phyloP scores from a whole-genome alignment of 2,888 invertebrate genomes.

The Cyclophora punctaria region DNA sequence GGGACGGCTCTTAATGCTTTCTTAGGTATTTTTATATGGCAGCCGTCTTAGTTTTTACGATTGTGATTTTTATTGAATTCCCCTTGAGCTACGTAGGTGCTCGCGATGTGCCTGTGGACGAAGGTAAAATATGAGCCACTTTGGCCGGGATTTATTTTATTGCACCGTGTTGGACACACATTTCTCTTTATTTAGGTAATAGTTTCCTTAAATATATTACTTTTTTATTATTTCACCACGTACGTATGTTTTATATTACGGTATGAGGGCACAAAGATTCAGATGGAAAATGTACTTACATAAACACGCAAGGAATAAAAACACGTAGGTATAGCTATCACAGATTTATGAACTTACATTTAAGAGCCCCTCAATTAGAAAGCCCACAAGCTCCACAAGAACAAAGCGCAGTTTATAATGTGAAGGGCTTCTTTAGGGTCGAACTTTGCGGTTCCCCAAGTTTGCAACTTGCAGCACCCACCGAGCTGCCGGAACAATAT shows the following conservation, averaged over 20 bases:
- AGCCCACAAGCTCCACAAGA: conserved; percentile 22
- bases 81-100: conserved; percentile 42
- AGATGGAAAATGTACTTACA: too few relatives aligned
- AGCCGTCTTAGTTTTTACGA: conserved; percentile 70
- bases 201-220: conserved; percentile 14
- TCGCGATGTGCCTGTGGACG: conserved; percentile 50
- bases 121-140: conserved; percentile 69
- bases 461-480: conserved; percentile 12
- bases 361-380: conserved; percentile 10
- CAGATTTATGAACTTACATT: too few relatives aligned
- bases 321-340: too few relatives aligned
- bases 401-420: conserved; percentile 21
- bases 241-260: too few relatives aligned
- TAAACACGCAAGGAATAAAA: too few relatives aligned
- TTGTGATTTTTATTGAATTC: conserved; percentile 73
- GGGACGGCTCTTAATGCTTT: conserved; percentile 70
- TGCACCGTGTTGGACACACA: conserved; percentile 44
- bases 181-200: conserved; percentile 36
- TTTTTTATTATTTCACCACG: too few relatives aligned
- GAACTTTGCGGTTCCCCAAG: conserved; percentile 32
- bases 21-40: conserved; percentile 73
- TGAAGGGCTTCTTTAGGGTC: conserved; percentile 40
- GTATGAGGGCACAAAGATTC: too few relatives aligned
- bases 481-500: too few relatives aligned
- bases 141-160: conserved; percentile 65